Base-by-base conservation (phyloP, 2,113 vertebrate species). In the Dromaius novaehollandiae region DNA sequence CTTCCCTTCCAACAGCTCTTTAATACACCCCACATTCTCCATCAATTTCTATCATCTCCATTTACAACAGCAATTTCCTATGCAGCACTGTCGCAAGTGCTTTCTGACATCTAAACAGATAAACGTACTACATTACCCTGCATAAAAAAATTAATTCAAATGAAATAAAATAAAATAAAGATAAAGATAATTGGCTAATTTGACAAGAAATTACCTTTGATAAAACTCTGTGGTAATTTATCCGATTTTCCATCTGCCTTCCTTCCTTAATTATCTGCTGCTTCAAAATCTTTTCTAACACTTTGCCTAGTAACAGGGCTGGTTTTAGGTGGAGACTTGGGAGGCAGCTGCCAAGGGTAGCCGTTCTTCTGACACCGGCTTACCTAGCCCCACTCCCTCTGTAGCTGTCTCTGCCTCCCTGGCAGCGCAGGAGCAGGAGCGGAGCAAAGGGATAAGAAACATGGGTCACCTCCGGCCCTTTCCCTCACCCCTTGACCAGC, bases 1-100 rank as follows among this genome's bases (percentile, higher is more conserved):
- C 26, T 91, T 9, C 16, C 30, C 28, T 85, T 93, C 40, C n/a
- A 93, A 50, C 9, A 91, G 66, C 56, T 79, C 61, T 84, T 84
- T 40, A 82, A 16, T 79, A 6, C 32, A 85, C 6, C 3, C 20
- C n/a, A 71, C 8, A 36, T 60, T 71, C n/a, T 51, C 38, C 56
- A 28, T 66, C 55, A 71, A 55, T 34, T 80, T 38, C 25, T 42
- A 61, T 51, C 16, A 88, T 80, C 56, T 86, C 48, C n/a, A 82
- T 16, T 13, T 77, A 81, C 14, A 73, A 34, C 38, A 77, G 2
- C 30, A 60, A 56, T 55, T 90, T 82, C 48, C 51, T 86, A 38
- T 0, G 1, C 26, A 80, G 58, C 1, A 4, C 3, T 42, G 16
- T 7, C 79, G 38, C 53, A 84, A 82, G 38, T n/a, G 32, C 6